Evolutionary conservation across 2,113 vertebrate genomes (phyloP).

Genomic region (Notarius lentiginosus): DNA sequence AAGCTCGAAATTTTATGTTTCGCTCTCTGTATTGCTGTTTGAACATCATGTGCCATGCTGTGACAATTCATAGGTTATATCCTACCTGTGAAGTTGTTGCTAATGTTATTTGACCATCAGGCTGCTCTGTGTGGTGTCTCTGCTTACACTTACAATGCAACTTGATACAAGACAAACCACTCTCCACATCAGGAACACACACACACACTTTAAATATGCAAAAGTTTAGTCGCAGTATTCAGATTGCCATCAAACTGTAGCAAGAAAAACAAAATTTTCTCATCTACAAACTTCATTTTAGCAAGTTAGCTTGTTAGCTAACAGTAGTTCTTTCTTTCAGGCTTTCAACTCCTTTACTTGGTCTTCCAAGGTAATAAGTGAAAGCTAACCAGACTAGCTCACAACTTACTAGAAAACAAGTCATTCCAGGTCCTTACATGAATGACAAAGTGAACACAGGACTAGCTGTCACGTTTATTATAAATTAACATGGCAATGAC

Average conservation of each 20-base stretch:
- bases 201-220: neutral
- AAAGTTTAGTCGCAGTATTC: neutral
- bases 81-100: neutral
- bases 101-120: neutral
- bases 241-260: neutral
- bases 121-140: conserved; percentile 29
- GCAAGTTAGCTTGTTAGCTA: neutral
- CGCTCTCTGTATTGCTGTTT: conserved; percentile 64
- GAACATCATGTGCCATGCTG: conserved; percentile 61
- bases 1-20: conserved; percentile 65
- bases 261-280: neutral
- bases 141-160: conserved; percentile 44
- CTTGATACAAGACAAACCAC: conserved; percentile 39
- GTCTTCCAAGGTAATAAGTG: neutral
- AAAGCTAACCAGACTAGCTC: neutral
- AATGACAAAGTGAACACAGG: neutral
- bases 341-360: neutral
- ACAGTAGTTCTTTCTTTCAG: neutral
- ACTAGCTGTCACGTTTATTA: neutral
- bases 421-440: conserved; percentile 3
- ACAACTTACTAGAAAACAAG: neutral
- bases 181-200: neutral
- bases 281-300: neutral
- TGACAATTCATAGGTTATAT: conserved; percentile 57
- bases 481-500: neutral